These are phyloP conservation scores for Harpagoxenus sublaevis DNA, from an alignment of 2,888 invertebrate species.

Conservation along the genomic window DNA sequence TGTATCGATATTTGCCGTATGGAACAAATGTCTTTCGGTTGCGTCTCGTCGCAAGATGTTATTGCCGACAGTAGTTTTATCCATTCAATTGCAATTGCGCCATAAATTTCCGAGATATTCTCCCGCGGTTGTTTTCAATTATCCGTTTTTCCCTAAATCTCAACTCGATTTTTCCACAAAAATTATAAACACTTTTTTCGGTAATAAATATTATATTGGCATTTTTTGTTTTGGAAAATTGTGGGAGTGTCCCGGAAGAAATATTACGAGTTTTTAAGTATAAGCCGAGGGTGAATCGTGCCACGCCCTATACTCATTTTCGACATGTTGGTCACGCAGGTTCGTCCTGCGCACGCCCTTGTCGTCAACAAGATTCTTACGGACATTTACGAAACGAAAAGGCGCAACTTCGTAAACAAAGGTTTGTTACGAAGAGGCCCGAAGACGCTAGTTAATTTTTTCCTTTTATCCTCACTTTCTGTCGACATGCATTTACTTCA, in stretches of 20 bases:
- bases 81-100: neutral
- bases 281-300: slow-evolving; percentile 59
- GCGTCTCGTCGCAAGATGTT: neutral
- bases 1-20: slow-evolving; percentile 50
- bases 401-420: slow-evolving; percentile 64
- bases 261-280: slow-evolving; percentile 19
- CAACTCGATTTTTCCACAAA: neutral
- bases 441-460: slow-evolving; percentile 54
- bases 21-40: neutral
- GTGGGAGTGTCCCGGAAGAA: neutral
- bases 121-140: neutral
- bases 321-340: slow-evolving; percentile 78
- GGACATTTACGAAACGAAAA: slow-evolving; percentile 64
- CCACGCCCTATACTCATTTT: slow-evolving; percentile 79
- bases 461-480: neutral
- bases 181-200: neutral
- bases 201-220: neutral
- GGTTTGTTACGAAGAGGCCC: slow-evolving; percentile 64
- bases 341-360: slow-evolving; percentile 65
- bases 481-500: slow-evolving; percentile 6
- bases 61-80: neutral
- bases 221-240: slow-evolving; percentile 9
- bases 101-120: neutral
- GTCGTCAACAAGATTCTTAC: slow-evolving; percentile 66
- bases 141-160: neutral